Evolutionary conservation across 2,113 vertebrate genomes (phyloP).

Genomic region (Scortum barcoo): DNA sequence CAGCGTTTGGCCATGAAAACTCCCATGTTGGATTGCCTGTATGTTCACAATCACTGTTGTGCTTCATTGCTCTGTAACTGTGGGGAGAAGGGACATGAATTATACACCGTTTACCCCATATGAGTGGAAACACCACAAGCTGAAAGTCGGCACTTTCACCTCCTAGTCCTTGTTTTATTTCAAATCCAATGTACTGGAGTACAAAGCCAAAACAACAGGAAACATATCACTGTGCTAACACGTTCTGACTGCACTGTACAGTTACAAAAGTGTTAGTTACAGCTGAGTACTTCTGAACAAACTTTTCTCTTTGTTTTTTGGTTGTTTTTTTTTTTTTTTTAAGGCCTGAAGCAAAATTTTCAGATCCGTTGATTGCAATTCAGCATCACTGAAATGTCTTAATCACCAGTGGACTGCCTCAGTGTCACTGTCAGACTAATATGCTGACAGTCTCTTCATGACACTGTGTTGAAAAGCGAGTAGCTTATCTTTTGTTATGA

Average conservation of each 20-base stretch:
- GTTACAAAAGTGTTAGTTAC: conserved; percentile 3
- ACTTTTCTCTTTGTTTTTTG: background rate
- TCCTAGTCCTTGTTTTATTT: background rate
- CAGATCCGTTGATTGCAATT: conserved; percentile 11
- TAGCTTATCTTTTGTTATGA: conserved; percentile 10
- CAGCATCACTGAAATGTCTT: background rate
- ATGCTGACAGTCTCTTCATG: conserved; percentile 28
- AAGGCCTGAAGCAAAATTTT: background rate
- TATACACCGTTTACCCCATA: background rate
- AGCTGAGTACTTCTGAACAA: background rate
- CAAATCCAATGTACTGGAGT: conserved; percentile 23
- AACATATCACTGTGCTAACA: conserved; percentile 16
- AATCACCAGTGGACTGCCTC: background rate
- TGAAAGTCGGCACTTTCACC: conserved; percentile 21
- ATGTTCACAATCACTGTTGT: background rate
- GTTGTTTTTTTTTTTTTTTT: background rate
- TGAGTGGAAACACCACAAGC: background rate
- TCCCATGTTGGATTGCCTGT: background rate
- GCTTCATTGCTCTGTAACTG: background rate
- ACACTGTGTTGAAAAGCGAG: background rate
- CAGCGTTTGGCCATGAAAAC: background rate
- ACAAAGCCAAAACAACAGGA: conserved; percentile 7
- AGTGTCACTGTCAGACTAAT: conserved; percentile 11
- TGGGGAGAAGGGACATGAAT: background rate
- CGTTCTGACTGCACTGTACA: conserved; percentile 16